A percentile compares a stretch with the other conserved stretches of the same genome.
phyloP scores from a whole-genome alignment of 2,113 vertebrate species.

The Elephas maximus region DNA sequence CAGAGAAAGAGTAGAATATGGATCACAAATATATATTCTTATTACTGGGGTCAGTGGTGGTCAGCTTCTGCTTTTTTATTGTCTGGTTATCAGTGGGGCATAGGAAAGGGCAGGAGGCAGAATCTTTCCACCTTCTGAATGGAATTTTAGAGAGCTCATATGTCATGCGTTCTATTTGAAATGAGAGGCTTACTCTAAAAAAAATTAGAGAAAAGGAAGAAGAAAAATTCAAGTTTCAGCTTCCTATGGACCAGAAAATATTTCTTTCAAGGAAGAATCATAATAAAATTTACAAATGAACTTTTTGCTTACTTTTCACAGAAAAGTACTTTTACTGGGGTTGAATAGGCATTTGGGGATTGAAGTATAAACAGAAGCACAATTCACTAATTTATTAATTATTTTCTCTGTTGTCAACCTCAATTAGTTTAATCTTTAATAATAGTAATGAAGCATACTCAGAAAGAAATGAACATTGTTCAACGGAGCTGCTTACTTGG shows the following conservation, averaged over 20 bases:
- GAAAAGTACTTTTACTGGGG: conserved; percentile 31
- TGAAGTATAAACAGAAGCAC: conserved; percentile 54
- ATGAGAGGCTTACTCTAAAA: neutral
- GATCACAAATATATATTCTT: neutral
- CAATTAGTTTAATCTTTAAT: conserved; percentile 47
- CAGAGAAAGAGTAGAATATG: neutral
- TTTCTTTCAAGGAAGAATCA: conserved; percentile 45
- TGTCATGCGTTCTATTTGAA: neutral
- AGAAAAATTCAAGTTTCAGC: neutral
- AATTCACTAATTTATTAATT: conserved; percentile 20
- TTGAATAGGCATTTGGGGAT: conserved; percentile 34
- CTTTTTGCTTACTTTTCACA: conserved; percentile 21
- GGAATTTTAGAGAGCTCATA: neutral
- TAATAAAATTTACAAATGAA: conserved; percentile 25
- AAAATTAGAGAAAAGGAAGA: neutral
- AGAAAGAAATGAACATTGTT: conserved; percentile 4
- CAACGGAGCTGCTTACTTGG: neutral
- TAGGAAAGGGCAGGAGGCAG: neutral
- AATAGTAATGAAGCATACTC: neutral
- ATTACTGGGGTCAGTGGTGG: neutral
- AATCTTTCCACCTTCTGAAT: neutral
- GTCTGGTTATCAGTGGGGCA: neutral
- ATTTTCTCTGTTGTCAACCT: conserved; percentile 44
- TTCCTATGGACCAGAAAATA: neutral
- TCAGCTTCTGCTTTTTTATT: neutral